Evolutionary conservation across 2,888 invertebrate species (phyloP), one percentile per base, ranked within the genome.

Genomic region (Sinotaia quadrata): DNA sequence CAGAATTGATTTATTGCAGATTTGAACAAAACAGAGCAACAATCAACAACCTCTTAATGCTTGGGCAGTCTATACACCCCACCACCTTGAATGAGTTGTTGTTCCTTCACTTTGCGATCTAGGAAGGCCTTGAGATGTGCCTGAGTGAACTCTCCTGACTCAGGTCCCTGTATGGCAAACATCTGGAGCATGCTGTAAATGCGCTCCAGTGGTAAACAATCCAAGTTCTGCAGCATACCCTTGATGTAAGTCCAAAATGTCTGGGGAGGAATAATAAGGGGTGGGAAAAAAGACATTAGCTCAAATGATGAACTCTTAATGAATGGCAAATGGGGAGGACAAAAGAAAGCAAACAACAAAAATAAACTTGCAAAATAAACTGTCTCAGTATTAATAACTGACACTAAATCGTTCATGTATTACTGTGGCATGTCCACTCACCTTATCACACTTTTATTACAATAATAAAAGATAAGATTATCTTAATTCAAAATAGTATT

Each of bases 161-260:
- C 91, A 0, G 95, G 94, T 12, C 95, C 96, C 89, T 96, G 95
- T 41, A 96, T 95, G 1, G 96, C 96, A 90, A 98, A 98, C 93
- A 97, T 94, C 87, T 96, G 95, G 72, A 98, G 88, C 96, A 97
- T 97, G 85, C 96, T 95, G 88, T 97, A 96, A 80, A 98, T 97
- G 65, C 97, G 91, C 79, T 97, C 97, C 75, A 97, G 89, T 0
- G 96, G 94, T 85, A 97, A 90, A 0, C 94, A 94, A 82, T 97
- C 96, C 75, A 98, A 90, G 90, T 98, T 98, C 15, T 96, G 96
- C 68, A 98, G 89, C 98, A 98, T 98, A 24, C 97, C 97, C 56
- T 96, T 94, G 80, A 98, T 96, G 84, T 97, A 98, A 0, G 96
- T 95, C 98, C 98, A 98, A 88, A 97, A 96, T 56, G 93, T 92